A percentile compares a stretch with the other conserved stretches of the same genome.
Conservation (phyloP, 2,888 invertebrate species). For the Aphidoletes aphidimyza region DNA sequence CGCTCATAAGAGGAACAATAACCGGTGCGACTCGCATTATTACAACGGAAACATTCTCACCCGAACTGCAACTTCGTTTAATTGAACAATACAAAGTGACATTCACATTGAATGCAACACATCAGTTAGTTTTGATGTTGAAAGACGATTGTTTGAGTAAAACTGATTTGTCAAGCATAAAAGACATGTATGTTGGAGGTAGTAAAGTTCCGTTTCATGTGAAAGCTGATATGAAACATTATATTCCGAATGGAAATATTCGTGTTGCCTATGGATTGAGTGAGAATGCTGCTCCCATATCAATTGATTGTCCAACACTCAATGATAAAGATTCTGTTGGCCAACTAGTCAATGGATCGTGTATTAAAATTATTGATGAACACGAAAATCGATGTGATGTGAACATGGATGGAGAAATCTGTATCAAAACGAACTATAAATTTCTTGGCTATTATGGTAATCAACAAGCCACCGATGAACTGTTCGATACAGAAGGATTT, state of each 20-base stretch:
- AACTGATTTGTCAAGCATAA: slow-evolving; percentile 55
- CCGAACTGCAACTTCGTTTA: slow-evolving; percentile 26
- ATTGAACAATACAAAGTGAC: slow-evolving; percentile 54
- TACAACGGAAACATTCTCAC: slow-evolving; percentile 57
- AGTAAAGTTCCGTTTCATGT: slow-evolving; percentile 56
- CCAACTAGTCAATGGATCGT: slow-evolving; percentile 60
- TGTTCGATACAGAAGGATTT: slow-evolving; percentile 55
- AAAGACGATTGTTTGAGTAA: slow-evolving; percentile 7
- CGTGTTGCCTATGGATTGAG: slow-evolving; percentile 59
- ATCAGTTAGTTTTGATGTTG: slow-evolving; percentile 54
- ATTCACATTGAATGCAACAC: slow-evolving; percentile 51
- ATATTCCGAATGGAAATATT: slow-evolving; percentile 57
- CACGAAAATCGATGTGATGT: slow-evolving; percentile 60
- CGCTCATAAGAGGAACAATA: slow-evolving; percentile 62
- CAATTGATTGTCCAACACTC: too few species aligned
- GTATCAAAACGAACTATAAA: slow-evolving; percentile 60
- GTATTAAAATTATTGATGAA: slow-evolving; percentile 61
- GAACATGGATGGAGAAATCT: slow-evolving; percentile 62
- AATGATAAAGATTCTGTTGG: slow-evolving; percentile 60
- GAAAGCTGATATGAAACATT: slow-evolving; percentile 57
- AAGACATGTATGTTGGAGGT: background rate
- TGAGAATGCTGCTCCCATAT: too few species aligned
- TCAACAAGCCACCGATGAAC: slow-evolving; percentile 58
- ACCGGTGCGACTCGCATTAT: slow-evolving; percentile 62
- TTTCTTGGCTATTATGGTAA: slow-evolving; percentile 62